Evolutionary conservation across 2,113 vertebrate species (phyloP).

Genomic region (Tetrao urogallus): DNA sequence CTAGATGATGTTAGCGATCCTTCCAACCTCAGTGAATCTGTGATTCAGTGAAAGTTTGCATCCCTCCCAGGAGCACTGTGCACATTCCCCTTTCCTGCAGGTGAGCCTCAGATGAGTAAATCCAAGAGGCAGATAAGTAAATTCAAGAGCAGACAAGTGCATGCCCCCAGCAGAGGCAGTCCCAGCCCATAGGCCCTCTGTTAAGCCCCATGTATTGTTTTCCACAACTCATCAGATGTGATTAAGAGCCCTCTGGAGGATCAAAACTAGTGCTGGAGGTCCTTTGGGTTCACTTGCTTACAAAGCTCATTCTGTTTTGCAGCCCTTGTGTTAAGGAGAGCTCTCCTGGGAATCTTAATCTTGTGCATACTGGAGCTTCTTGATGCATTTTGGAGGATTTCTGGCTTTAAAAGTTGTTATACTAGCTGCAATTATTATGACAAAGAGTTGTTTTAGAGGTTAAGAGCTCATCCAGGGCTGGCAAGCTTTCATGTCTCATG

Average conservation of each 20-base stretch:
- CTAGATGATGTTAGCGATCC: too few relatives aligned
- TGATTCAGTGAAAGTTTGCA: neutral
- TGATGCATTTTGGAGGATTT: slow-evolving; percentile 38
- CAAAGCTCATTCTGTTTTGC: neutral
- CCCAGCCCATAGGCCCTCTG: neutral
- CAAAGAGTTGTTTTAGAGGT: slow-evolving; percentile 42
- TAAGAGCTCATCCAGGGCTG: slow-evolving; percentile 41
- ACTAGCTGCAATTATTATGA: slow-evolving; percentile 42
- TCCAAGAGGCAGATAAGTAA: neutral
- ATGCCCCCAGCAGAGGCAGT: neutral
- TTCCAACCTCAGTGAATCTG: too few relatives aligned
- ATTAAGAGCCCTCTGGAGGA: neutral
- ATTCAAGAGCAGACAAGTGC: neutral
- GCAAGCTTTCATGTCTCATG: slow-evolving; percentile 20
- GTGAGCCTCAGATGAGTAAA: neutral
- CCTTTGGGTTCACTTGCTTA: neutral
- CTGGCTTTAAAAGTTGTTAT: slow-evolving; percentile 39
- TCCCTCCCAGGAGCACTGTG: neutral
- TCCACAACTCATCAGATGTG: neutral
- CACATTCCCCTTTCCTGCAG: neutral
- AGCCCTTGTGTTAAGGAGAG: neutral
- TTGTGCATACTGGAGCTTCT: neutral
- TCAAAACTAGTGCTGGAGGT: neutral
- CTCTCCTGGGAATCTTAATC: neutral
- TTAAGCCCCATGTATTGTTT: rapidly evolving